Base-by-base conservation (phyloP, 1,140 invertebrate species). In the Bilobella aurantiaca region DNA sequence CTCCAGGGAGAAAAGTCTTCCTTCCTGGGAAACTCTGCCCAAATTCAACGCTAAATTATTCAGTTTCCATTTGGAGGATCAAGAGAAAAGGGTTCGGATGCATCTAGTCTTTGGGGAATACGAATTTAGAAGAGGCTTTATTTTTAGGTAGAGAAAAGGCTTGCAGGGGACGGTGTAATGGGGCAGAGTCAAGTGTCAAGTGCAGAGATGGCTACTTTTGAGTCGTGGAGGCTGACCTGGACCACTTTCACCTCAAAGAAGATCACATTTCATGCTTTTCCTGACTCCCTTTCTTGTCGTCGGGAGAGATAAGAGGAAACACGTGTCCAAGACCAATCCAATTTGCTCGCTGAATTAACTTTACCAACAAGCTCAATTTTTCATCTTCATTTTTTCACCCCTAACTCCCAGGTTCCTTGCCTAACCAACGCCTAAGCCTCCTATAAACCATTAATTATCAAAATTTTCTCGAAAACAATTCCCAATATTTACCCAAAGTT, bases 291-390 rank as follows among this genome's bases (percentile, higher is more conserved):
- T 53, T 53, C 49, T 53, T 53, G 49, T 53, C 49, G 25, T 53
- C 49, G 5, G 14, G 23, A 42, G 14, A 5, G 49, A 53, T 53
- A 53, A 53, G 49, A 53, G 49, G 8, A 53, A 53, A 53, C 49
- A 53, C 49, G 49, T 53, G 49, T 53, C 49, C 8, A 16, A 5
- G 49, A 12, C 49, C 49, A 53, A 53, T 14, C 49, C 49, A 53
- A 53, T 53, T 53, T 53, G 49, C 21, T 53, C 49, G 49, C 49
- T 53, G 49, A 53, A 53, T 53, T 53, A 53, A 53, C 49, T 53
- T 53, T 23, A 8, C 21, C 23, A 18, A 12, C 49, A 12, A 53
- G 14, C 49, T 53, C 49, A 53, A 53, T 53, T 53, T 53, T 53
- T 53, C 49, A 53, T 53, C 49, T 53, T 23, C 8, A 5, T 8